phyloP scores from a whole-genome alignment of 2,888 invertebrate genomes.

The Eupeodes luniger region DNA sequence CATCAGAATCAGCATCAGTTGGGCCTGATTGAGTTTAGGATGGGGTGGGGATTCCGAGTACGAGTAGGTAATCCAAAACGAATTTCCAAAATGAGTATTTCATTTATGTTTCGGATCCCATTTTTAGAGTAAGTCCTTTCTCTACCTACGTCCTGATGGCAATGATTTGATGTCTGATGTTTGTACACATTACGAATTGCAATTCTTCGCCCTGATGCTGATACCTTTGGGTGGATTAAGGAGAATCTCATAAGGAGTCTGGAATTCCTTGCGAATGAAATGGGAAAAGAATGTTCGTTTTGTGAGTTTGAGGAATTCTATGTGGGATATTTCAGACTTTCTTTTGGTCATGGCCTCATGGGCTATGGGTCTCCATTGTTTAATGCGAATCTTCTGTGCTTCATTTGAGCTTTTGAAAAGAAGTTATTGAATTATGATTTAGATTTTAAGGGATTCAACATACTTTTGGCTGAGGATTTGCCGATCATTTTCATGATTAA shows the following conservation, averaged over 20 bases:
- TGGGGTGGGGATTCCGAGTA: neutral
- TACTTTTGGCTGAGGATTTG: too few relatives aligned
- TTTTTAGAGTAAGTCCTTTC: neutral
- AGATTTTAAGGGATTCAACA: neutral
- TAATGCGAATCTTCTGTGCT: constrained; percentile 12
- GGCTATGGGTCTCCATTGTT: too few relatives aligned
- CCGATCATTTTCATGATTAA: too few relatives aligned
- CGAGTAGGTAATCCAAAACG: constrained; percentile 41
- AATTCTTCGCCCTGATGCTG: neutral
- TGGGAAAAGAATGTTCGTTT: neutral
- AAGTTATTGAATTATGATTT: constrained; percentile 43
- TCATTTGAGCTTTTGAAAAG: constrained; percentile 26
- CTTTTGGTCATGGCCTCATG: neutral
- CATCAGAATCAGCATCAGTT: neutral
- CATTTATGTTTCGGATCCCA: constrained; percentile 39
- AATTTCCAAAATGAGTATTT: constrained; percentile 56
- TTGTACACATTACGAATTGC: constrained; percentile 3
- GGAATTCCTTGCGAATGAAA: neutral
- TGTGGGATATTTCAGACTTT: neutral
- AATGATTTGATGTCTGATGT: neutral
- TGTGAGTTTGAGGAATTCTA: neutral
- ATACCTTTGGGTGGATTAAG: neutral
- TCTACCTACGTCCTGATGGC: neutral
- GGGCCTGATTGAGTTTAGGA: neutral
- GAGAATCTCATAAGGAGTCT: neutral